Evolutionary conservation across 1,140 invertebrate genomes (phyloP).

Genomic region (Macrobrachium nipponense): DNA sequence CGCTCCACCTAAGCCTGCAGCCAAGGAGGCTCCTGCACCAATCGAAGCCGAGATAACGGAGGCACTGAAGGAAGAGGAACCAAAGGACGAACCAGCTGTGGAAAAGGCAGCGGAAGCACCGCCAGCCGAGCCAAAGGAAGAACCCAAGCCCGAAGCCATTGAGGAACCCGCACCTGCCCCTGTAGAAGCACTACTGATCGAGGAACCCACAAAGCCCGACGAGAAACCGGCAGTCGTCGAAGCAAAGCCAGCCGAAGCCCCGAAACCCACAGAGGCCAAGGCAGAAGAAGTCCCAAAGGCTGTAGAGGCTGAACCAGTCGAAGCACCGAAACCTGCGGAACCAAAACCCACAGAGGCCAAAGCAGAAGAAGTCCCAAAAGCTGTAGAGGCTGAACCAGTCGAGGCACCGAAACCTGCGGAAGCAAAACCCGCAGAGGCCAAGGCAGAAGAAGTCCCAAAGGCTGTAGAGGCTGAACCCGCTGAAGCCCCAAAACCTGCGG

Average conservation of each 20-base stretch:
- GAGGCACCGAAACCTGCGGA: background rate
- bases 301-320: too few species aligned
- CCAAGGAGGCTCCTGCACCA: too few species aligned
- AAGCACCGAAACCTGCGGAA: constrained; percentile 2
- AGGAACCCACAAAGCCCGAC: constrained; percentile 2
- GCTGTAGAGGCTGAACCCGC: background rate
- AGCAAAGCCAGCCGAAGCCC: background rate
- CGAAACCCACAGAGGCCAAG: background rate
- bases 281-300: background rate
- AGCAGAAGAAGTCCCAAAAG: too few species aligned
- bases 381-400: too few species aligned
- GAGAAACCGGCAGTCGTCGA: too few species aligned
- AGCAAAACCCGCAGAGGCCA: background rate
- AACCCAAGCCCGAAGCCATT: background rate
- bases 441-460: background rate
- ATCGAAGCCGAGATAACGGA: background rate
- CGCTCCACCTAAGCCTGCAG: background rate
- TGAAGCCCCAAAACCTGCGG: background rate
- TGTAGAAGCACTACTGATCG: background rate
- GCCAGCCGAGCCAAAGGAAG: background rate
- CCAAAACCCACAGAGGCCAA: constrained; percentile 9
- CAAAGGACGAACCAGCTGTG: background rate
- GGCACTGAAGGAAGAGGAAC: background rate
- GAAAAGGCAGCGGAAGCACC: background rate
- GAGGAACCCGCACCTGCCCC: background rate